Evolutionary conservation across 2,113 vertebrate genomes (phyloP).

Genomic region (Notarius quadriscutis): DNA sequence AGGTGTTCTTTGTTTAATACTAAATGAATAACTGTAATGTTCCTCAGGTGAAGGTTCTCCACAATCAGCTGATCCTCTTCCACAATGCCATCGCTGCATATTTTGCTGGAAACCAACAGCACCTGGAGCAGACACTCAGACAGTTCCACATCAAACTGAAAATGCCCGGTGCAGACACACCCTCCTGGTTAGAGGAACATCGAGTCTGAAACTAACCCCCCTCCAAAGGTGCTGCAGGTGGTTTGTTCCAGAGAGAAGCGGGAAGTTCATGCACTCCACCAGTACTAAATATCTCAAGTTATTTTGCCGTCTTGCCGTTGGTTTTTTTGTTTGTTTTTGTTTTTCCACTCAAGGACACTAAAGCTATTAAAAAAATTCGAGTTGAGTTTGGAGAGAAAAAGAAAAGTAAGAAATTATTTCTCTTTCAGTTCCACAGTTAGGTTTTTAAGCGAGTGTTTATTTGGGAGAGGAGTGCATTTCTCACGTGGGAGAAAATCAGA

Average conservation of each 20-base stretch:
- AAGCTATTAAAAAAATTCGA: constrained; percentile 18
- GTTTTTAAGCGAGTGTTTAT: constrained; percentile 21
- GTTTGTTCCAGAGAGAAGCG: background rate
- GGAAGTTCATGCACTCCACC: constrained; percentile 20
- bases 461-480: constrained; percentile 11
- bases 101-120: constrained; percentile 96
- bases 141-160: constrained; percentile 99
- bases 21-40: background rate
- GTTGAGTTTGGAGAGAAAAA: background rate
- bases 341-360: constrained; percentile 47
- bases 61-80: constrained; percentile 97
- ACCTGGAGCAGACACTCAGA: constrained; percentile 96
- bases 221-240: background rate
- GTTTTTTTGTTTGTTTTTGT: background rate
- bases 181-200: constrained; percentile 96
- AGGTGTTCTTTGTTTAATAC: background rate
- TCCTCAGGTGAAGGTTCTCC: constrained; percentile 91
- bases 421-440: constrained; percentile 17
- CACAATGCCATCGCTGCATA: constrained; percentile 95
- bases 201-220: constrained; percentile 61
- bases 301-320: constrained; percentile 25
- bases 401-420: constrained; percentile 8
- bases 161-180: constrained; percentile 88
- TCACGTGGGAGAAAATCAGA: background rate
- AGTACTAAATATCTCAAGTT: constrained; percentile 18